Evolutionary conservation across 2,113 vertebrate genomes (phyloP), one percentile per base, ranked within the genome.

Genomic region (Scolopax mira): DNA sequence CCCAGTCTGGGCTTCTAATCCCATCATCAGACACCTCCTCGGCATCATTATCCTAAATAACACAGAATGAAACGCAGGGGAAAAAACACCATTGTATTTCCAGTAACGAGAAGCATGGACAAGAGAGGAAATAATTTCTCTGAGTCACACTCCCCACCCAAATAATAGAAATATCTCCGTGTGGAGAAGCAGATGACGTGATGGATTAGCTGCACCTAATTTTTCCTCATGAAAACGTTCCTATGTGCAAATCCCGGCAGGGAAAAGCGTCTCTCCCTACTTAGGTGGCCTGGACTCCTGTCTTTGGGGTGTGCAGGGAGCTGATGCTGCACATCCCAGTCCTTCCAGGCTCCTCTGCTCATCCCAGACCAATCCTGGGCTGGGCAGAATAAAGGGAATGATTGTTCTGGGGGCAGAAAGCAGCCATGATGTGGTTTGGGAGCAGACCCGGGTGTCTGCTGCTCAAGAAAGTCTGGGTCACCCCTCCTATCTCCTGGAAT

Each of bases 61-160:
- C 61, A n/a, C 46, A 18, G 84, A 95, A 92, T 33, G 69, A 92
- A 93, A 75, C 19, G 49, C 5, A 5, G 7, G 51, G 51, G 19
- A 17, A 9, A 17, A 84, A 69, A 44, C 0, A 8, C 65, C 57
- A 82, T 69, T 60, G 78, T 85, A 46, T 85, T 95, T 85, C 62
- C 95, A 95, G 78, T 66, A 75, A 93, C 41, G 49, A 95, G 96
- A 57, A 81, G 37, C 66, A 69, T 1, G 74, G 78, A 79, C 42
- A 57, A 37, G 49, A 86, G 70, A 95, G 91, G 89, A 95, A 97
- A 89, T 79, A 23, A 46, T 61, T 88, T 81, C 77, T 94, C 89
- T 97, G 96, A 96, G 94, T 97, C 95, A 95, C 1, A 8, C 6
- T 93, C 94, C 87, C 74, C 94, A 73, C 95, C 95, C 94, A 85